Evolutionary conservation across 2,113 vertebrate species (phyloP).

Genomic region (Pterocles burchelli): DNA sequence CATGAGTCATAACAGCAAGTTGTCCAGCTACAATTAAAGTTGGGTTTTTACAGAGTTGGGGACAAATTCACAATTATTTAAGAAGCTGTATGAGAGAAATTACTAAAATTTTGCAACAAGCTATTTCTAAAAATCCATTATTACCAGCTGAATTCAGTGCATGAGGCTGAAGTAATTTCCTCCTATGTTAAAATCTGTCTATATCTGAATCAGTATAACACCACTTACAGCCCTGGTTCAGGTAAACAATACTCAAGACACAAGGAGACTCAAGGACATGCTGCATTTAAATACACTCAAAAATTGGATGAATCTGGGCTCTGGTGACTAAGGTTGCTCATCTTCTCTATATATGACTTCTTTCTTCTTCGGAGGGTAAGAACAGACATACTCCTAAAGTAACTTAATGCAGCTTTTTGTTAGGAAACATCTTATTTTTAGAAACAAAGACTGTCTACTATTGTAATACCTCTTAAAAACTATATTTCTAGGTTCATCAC

Average conservation of each 20-base stretch:
- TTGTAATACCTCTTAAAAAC: neutral
- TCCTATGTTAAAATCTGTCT: neutral
- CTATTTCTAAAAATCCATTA: neutral
- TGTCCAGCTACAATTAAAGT: neutral
- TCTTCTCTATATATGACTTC: neutral
- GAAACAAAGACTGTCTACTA: neutral
- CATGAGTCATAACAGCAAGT: neutral
- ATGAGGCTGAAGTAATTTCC: neutral
- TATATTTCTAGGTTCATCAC: neutral
- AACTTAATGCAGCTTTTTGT: neutral
- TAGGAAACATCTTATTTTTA: neutral
- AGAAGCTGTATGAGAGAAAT: neutral
- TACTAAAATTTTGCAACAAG: neutral
- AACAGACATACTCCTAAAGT: neutral
- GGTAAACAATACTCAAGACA: neutral
- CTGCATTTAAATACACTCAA: neutral
- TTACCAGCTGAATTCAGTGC: neutral
- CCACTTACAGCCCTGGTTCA: neutral
- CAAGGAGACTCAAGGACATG: neutral
- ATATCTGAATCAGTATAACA: neutral
- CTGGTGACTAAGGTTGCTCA: neutral
- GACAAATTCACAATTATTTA: neutral
- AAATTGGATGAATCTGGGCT: neutral
- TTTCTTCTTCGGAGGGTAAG: neutral
- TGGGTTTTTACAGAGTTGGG: neutral